Evolutionary conservation across 2,797 vertebrate genomes (phyloP).

Genomic region (Psittacula derbiana): DNA sequence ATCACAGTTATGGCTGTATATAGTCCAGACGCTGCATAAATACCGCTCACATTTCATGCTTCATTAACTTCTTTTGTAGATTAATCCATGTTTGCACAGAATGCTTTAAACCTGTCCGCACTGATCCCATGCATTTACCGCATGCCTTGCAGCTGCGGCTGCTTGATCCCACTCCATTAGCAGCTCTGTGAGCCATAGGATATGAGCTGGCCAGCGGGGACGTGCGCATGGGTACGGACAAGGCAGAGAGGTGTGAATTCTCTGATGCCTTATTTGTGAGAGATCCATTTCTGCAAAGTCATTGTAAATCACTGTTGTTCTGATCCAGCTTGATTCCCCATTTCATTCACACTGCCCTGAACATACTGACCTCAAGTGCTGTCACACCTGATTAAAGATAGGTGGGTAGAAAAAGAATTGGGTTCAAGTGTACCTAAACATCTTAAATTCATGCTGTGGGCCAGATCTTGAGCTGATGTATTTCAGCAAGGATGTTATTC

Average conservation of each 20-base stretch:
- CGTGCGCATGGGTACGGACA: accelerated
- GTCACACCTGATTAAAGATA: not conserved
- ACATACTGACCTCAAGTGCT: not conserved
- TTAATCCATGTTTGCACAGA: not conserved
- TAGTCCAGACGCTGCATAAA: not conserved
- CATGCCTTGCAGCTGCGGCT: not conserved
- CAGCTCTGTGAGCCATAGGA: not conserved
- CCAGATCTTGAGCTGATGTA: not conserved
- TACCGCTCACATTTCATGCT: not conserved
- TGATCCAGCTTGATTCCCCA: not conserved
- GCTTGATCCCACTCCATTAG: not conserved
- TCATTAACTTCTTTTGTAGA: not conserved
- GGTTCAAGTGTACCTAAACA: not conserved
- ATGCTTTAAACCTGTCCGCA: not conserved
- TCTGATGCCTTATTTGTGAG: not conserved
- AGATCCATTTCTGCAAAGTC: not conserved
- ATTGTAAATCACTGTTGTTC: not conserved
- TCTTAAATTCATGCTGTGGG: not conserved
- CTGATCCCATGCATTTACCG: not conserved
- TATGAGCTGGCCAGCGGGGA: not conserved
- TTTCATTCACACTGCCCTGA: not conserved
- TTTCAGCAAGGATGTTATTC: constrained; percentile 47
- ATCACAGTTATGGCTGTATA: not conserved
- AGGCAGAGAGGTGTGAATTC: not conserved
- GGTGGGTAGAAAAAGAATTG: not conserved